Base-by-base conservation (phyloP, 2,113 vertebrate genomes). In the Pollachius pollachius region DNA sequence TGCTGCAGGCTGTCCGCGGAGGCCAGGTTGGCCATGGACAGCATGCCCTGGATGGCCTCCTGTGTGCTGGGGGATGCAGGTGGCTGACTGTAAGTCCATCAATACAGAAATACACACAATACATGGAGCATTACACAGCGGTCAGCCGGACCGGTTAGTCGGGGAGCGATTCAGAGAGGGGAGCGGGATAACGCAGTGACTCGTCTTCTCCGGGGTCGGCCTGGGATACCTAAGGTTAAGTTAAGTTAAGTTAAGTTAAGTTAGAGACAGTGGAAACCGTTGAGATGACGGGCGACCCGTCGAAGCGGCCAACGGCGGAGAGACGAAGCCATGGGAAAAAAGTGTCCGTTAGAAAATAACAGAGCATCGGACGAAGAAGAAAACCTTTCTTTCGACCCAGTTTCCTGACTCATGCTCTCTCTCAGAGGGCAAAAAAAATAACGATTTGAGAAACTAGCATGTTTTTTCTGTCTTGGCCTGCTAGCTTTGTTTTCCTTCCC, bases 11-110 rank as follows among this genome's bases (percentile, higher is more conserved):
- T 96, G 81, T 97, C 96, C 16, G 97, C 97, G 11, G 97, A 94
- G 80, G 96, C 95, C 86, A 99, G 93, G 90, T 99, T 98, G 85
- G 97, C 97, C 97, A 99, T 99, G 23, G 97, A 99, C 69, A 99
- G 90, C 97, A 99, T 99, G 87, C 97, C 97, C 94, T 99, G 97
- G 91, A 99, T 99, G 77, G 97, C 97, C 92, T 99, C 97, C 88
- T 99, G 97, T 2, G 97, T 99, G 92, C 97, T 99, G 90, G 97
- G 97, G 78, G 97, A 99, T 84, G 97, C 97, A 68, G 97, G 97
- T 72, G 96, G 97, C 92, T 99, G 96, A 90, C 97, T 99, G 91
- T 80, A 92, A 90, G 86, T 87, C 80, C 77, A 88, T 84, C 85
- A 87, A 91, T 88, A 83, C 84, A 80, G 77, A 87, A 88, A 91